Evolutionary conservation across 2,113 vertebrate genomes (phyloP), one percentile per base, ranked within the genome.

Genomic region (Meleagris gallopavo): DNA sequence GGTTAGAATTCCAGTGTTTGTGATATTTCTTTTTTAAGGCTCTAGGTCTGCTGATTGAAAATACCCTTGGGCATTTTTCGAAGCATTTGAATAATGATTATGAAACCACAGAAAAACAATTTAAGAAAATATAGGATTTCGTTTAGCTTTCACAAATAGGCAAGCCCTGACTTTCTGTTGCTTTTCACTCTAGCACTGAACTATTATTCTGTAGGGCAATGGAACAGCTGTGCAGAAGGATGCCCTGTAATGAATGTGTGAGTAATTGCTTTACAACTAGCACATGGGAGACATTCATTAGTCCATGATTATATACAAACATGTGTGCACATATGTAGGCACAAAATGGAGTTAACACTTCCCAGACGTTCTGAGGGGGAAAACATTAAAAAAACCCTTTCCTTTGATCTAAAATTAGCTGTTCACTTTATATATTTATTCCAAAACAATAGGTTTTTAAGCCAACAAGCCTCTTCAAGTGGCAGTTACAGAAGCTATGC

Each of bases 271-370:
- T 96, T 91, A 66, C 84, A 96, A 94, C 81, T 54, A 70, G 61
- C 93, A 92, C 93, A 46, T 30, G 90, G 94, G 88, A 95, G 52
- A 88, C 62, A 38, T 82, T 82, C 88, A 86, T 92, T 94, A 91
- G 76, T 45, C 83, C 74, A 75, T 71, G 93, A 91, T 75, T 24
- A 64, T n/a, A 70, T 30, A 83, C 16, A 89, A 57, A 74, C 14
- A 61, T 50, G 22, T 36, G 25, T 14, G 14, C 34, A 27, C 22
- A 7, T n/a, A 61, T 8, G 8, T 40, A 19, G 11, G 40, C 64
- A 62, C 64, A 94, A 90, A 79, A 58, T 58, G 46, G 80, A 93
- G 12, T 57, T 60, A 93, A 88, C 13, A 45, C 19, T 91, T 69
- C 45, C 21, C 55, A 70, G 71, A 69, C 57, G 83, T 89, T 58